phyloP scores from a whole-genome alignment of 2,113 vertebrate genomes.

The Vidua chalybeata region DNA sequence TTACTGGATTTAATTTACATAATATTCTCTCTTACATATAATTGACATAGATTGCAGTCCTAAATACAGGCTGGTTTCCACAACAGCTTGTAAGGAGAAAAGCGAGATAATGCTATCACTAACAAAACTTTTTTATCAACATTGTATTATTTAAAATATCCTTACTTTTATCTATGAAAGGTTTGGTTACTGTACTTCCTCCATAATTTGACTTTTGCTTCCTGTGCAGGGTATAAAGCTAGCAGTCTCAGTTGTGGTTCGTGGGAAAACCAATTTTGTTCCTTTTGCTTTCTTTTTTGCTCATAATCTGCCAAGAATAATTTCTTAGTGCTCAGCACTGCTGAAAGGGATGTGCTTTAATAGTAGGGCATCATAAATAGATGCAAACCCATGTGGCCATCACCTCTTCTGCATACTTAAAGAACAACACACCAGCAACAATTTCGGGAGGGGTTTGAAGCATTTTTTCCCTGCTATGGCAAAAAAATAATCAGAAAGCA shows the following conservation, averaged over 20 bases:
- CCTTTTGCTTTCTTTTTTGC: background rate
- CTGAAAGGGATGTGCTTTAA: background rate
- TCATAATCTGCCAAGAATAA: background rate
- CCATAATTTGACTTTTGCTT: background rate
- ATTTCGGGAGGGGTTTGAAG: background rate
- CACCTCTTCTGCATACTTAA: background rate
- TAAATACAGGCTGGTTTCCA: background rate
- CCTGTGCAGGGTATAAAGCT: background rate
- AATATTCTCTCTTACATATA: background rate
- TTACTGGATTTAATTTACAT: background rate
- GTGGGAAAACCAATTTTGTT: background rate
- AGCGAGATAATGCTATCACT: background rate
- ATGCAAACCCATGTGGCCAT: background rate
- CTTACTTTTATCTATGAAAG: background rate
- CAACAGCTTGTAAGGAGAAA: background rate
- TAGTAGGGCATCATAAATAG: background rate
- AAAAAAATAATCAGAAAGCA: background rate
- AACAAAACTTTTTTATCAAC: background rate
- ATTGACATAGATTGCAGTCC: background rate
- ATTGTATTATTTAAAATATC: background rate
- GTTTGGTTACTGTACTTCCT: fast-evolving
- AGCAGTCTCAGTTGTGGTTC: background rate
- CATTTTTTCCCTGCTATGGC: background rate
- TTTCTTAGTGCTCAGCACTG: background rate
- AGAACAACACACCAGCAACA: background rate